Evolutionary conservation across 1,140 invertebrate species (phyloP).

Genomic region (Caenorhabditis tropicalis): DNA sequence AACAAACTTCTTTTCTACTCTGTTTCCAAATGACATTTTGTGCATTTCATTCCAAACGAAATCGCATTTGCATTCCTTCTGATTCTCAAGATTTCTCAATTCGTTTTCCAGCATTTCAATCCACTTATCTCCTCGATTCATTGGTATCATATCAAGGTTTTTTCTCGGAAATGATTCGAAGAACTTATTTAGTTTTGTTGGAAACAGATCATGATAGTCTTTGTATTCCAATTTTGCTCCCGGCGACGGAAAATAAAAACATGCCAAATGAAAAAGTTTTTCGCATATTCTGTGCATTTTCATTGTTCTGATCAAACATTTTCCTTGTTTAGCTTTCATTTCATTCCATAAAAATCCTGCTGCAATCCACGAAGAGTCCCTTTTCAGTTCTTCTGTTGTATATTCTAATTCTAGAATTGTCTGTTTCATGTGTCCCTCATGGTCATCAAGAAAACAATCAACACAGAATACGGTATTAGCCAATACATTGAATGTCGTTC

Average conservation of each 20-base stretch:
- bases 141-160: neutral
- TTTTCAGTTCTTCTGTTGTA: neutral
- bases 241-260: neutral
- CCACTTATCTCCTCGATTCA: neutral
- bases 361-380: neutral
- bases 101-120: neutral
- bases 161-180: neutral
- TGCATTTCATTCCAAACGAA: neutral
- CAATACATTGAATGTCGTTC: neutral
- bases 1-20: neutral
- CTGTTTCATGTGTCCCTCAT: neutral
- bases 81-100: neutral
- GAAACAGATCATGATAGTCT: neutral
- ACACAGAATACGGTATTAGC: neutral
- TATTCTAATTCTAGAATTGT: neutral
- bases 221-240: too few species aligned
- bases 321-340: neutral
- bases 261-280: neutral
- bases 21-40: neutral
- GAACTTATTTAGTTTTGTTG: neutral
- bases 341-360: neutral
- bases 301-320: conserved; percentile 4
- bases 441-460: neutral
- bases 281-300: neutral
- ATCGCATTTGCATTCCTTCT: neutral